A percentile compares a stretch with the other conserved stretches of the same genome.
phyloP scores from a whole-genome alignment of 2,113 vertebrate genomes.

The Eurystomus gularis region DNA sequence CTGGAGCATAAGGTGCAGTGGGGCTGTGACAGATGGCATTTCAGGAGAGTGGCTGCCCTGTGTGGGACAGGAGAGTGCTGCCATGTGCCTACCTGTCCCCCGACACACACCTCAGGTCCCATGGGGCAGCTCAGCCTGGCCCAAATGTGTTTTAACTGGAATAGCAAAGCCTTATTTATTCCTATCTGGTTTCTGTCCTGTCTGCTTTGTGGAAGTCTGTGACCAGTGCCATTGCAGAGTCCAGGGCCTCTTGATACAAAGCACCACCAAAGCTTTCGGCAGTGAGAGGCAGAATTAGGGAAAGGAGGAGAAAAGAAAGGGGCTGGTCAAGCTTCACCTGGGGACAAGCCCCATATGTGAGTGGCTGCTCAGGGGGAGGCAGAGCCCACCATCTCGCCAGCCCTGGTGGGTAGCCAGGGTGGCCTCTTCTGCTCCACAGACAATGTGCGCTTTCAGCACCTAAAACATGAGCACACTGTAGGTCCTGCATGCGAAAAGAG shows the following conservation, averaged over 20 bases:
- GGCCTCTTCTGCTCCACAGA: background rate
- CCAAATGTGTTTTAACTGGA: background rate
- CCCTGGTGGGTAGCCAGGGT: background rate
- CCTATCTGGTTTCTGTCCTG: background rate
- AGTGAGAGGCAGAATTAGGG: background rate
- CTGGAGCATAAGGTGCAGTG: fast-evolving
- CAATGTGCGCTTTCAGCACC: background rate
- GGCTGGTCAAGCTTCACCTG: background rate
- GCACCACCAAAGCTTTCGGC: background rate
- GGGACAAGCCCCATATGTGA: fast-evolving
- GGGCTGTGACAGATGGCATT: background rate
- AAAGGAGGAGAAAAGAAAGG: background rate
- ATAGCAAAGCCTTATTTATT: background rate
- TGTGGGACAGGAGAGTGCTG: background rate
- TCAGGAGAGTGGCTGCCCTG: background rate
- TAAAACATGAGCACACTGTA: background rate
- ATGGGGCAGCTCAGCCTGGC: background rate
- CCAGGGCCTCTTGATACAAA: background rate
- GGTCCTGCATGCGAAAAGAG: background rate
- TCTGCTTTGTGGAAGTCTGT: background rate
- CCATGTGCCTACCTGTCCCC: background rate
- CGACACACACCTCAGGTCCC: background rate
- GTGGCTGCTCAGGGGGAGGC: fast-evolving
- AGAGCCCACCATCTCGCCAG: background rate
- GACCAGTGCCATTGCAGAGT: background rate